A percentile compares a stretch with the other conserved stretches of the same genome.
phyloP scores from a whole-genome alignment of 2,888 invertebrate genomes.

The Nebria brevicollis region DNA sequence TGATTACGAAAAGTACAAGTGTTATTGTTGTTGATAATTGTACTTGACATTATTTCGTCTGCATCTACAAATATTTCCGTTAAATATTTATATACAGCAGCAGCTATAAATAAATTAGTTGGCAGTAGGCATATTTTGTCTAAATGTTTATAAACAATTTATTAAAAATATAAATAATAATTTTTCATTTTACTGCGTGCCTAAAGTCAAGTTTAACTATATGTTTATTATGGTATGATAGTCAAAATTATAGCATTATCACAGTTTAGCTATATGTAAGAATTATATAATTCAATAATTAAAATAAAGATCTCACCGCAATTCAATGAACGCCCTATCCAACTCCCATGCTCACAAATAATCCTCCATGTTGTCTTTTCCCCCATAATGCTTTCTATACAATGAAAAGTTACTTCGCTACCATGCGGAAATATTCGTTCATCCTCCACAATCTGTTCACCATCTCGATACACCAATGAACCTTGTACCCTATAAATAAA shows the following conservation, averaged over 20 bases:
- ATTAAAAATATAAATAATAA: not conserved
- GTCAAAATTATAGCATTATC: not conserved
- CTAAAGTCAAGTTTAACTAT: not conserved
- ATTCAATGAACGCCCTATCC: slow-evolving; percentile 83
- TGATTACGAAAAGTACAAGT: slow-evolving; percentile 81
- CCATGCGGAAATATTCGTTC: slow-evolving; percentile 80
- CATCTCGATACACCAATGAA: slow-evolving; percentile 80
- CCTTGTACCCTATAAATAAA: slow-evolving; percentile 81
- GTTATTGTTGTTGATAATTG: slow-evolving; percentile 66
- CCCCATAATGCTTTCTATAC: slow-evolving; percentile 82
- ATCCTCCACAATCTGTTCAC: slow-evolving; percentile 73
- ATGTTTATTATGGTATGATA: not conserved
- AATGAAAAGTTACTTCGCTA: slow-evolving; percentile 84
- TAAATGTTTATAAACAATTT: not conserved
- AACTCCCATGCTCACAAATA: slow-evolving; percentile 84
- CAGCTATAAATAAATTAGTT: slow-evolving; percentile 57
- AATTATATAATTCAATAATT: not conserved
- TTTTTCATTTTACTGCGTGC: not conserved
- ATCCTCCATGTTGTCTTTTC: slow-evolving; percentile 88
- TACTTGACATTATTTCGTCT: slow-evolving; percentile 56
- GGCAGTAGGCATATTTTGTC: slow-evolving; percentile 4
- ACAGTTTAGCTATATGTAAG: not conserved
- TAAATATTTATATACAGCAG: slow-evolving; percentile 9
- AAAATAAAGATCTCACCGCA: slow-evolving; percentile 68
- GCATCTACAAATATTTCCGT: slow-evolving; percentile 53